Evolutionary conservation across 2,797 vertebrate species (phyloP).

Genomic region (Dryobates pubescens): DNA sequence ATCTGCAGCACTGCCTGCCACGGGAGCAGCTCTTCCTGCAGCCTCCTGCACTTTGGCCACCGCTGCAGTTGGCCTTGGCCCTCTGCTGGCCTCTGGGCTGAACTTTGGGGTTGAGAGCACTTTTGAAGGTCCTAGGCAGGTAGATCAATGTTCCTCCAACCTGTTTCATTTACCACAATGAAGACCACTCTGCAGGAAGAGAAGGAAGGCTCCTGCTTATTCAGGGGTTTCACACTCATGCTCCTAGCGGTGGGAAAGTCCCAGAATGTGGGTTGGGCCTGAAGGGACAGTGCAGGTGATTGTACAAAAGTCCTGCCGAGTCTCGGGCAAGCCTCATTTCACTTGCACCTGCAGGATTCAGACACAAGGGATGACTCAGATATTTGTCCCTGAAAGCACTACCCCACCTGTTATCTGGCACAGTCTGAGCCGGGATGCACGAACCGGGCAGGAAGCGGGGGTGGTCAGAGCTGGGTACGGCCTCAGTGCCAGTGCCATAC

Average conservation of each 20-base stretch:
- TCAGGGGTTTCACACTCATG: slow-evolving; percentile 53
- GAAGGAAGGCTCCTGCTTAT: slow-evolving; percentile 46
- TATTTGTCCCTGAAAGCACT: neutral
- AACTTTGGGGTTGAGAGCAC: fast-evolving
- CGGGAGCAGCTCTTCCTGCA: neutral
- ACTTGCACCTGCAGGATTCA: neutral
- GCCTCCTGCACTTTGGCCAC: neutral
- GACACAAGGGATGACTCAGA: neutral
- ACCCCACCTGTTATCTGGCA: neutral
- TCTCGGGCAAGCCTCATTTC: neutral
- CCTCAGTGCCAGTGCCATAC: neutral
- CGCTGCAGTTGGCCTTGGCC: neutral
- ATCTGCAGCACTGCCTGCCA: neutral
- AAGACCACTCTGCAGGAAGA: slow-evolving; percentile 23
- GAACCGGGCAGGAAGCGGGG: neutral
- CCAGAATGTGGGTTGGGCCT: neutral
- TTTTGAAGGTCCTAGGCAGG: slow-evolving; percentile 52
- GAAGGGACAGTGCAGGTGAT: neutral
- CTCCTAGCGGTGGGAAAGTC: slow-evolving; percentile 55
- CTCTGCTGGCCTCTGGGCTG: neutral
- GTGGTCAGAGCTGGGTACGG: neutral
- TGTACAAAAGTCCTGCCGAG: neutral
- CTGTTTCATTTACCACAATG: slow-evolving; percentile 25
- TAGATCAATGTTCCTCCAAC: neutral
- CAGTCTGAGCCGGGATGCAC: fast-evolving